Base-by-base conservation (phyloP, 1,140 invertebrate species). In the Tetramorium parvispinum region DNA sequence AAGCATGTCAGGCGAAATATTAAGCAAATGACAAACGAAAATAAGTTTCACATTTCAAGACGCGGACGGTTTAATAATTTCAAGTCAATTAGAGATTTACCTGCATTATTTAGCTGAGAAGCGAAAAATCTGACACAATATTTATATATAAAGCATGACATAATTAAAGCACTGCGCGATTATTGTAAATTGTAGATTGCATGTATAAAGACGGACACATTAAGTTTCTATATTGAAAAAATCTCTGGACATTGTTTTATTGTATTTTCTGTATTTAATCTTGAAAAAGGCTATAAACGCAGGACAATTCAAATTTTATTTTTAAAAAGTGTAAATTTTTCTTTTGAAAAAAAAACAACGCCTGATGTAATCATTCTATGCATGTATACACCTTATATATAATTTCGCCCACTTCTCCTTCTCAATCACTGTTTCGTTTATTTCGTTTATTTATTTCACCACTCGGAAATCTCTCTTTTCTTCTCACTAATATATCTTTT, bases 381-480 rank as follows among this genome's bases (percentile, higher is more conserved):
- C 37, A 46, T 61, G 59, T 46, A 49, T 63, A 65, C 40, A 63
- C 57, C 40, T 37, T 79, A 24, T 81, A 79, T 59, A 78, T 32
- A 32, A 32, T 63, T 16, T 86, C 40, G 21, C 24, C 43, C 24
- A 70, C 27, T 66, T 40, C 24, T 71, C n/a, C 18, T 81, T 59
- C 75, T 85, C 86, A 61, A 89, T 88, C 87, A 76, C 27, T 76
- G 77, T 89, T 87, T 89, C 65, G 55, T 71, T 89, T 89, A 89
- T 89, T 87, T 89, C 65, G 55, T 71, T 89, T 89, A 89, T 88
- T 88, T 85, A 68, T 75, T 82, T 82, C 86, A 40, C 57, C 75
- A 85, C 88, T 88, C 82, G 81, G 81, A 89, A 85, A 89, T 89
- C 87, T 88, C 65, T 66, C 63, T 88, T 70, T 90, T 68, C 37